A percentile compares a stretch with the other conserved stretches of the same genome.
phyloP scores from a whole-genome alignment of 2,113 vertebrate species.

The Psilopogon haemacephalus region DNA sequence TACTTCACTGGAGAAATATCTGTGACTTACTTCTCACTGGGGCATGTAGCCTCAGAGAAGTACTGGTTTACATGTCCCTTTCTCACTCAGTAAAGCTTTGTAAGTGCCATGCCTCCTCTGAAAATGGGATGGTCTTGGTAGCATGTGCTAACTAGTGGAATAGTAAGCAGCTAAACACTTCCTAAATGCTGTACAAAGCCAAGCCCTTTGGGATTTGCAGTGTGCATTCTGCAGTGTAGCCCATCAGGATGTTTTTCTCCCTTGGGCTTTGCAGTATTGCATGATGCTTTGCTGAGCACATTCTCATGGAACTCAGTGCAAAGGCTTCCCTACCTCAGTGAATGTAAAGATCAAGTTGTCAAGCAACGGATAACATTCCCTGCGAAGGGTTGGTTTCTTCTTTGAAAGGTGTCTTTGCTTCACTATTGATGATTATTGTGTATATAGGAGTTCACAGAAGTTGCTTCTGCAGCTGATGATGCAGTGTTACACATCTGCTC shows the following conservation, averaged over 20 bases:
- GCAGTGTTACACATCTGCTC: not conserved
- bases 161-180: not conserved
- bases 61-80: not conserved
- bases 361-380: not conserved
- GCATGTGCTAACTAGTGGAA: not conserved
- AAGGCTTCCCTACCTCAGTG: not conserved
- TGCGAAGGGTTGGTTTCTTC: not conserved
- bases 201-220: not conserved
- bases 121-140: not conserved
- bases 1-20: not conserved
- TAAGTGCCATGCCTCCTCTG: not conserved
- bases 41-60: fast-evolving
- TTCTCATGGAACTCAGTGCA: not conserved
- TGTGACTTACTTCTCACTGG: not conserved
- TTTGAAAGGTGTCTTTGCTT: not conserved
- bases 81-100: not conserved
- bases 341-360: not conserved
- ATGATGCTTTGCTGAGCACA: not conserved
- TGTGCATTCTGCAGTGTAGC: not conserved
- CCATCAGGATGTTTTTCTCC: not conserved
- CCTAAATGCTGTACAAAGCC: not conserved
- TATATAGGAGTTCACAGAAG: not conserved
- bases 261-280: not conserved
- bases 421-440: not conserved
- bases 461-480: not conserved